Conservation (phyloP, 2,797 vertebrate species). For the Octomys mimax region DNA sequence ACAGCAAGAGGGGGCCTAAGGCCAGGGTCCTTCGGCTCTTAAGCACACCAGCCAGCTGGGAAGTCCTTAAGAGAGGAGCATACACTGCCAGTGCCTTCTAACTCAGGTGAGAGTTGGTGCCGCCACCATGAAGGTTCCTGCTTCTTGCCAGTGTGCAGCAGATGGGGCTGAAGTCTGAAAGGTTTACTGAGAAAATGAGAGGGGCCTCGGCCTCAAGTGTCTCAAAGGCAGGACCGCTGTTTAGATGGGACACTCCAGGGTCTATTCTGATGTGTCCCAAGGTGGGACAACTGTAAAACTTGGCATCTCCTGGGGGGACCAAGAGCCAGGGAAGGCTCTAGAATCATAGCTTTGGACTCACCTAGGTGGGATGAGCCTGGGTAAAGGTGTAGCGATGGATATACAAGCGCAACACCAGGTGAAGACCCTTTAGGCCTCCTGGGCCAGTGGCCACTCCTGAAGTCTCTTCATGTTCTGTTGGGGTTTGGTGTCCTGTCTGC, state of each 20-base stretch:
- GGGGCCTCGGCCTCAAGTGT: not conserved
- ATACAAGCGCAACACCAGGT: not conserved
- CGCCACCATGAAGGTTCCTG: not conserved
- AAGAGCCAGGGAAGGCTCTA: not conserved
- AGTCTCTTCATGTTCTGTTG: not conserved
- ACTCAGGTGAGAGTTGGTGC: not conserved
- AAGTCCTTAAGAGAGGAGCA: not conserved
- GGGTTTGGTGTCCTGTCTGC: not conserved
- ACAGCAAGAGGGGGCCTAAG: not conserved
- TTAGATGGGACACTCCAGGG: too few species aligned
- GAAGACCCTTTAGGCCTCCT: not conserved
- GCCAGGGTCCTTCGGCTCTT: not conserved
- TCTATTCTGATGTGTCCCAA: too few species aligned
- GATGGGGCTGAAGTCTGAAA: not conserved
- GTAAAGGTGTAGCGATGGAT: not conserved
- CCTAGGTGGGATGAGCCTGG: not conserved
- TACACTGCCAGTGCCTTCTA: not conserved
- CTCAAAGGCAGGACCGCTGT: not conserved
- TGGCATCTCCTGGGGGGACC: not conserved
- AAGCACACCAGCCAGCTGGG: not conserved
- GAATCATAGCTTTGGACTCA: not conserved
- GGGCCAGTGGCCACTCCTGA: not conserved
- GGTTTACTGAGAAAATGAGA: not conserved
- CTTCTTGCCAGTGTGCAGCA: not conserved
- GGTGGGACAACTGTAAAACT: not conserved